Evolutionary conservation across 2,797 vertebrate species (phyloP), one percentile per base, ranked within the genome.

Genomic region (Premnoplex brunnescens): DNA sequence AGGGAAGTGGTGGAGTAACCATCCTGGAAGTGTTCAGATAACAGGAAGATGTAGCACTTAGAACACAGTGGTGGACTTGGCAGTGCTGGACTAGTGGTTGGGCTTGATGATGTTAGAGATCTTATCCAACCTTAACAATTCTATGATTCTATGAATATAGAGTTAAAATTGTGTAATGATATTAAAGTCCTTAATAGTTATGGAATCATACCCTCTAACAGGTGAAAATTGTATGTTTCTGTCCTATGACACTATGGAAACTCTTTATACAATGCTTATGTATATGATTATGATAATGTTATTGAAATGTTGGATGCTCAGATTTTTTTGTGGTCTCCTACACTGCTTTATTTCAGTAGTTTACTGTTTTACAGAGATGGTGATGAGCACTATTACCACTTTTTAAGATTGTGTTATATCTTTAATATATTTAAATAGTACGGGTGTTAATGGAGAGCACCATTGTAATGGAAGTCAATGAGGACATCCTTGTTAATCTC

Each of bases 261-360:
- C 14, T 52, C 11, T 1, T 66, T 62, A 51, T 76, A 32, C 36
- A 64, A 41, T 51, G 48, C 12, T 91, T 49, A 43, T 34, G 10
- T 37, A 17, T 41, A 73, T 49, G 24, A 85, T 73, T 77, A 74
- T 49, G 41, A 62, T 76, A 88, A 85, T 20, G 48, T 62, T 90
- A 93, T 21, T 83, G 62, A 92, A 93, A 86, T 77, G 30, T 32
- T 77, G 52, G 36, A 78, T 83, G 16, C 39, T 89, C 95, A 64
- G 52, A 20, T 58, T 76, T 89, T 89, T 92, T 92, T 10, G 88
- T 80, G 24, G 46, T 85, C 32, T 54, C 49, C 80, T 85, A 72
- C 16, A 80, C 24, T 41, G 12, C 43, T 88, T 93, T 78, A 89
- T 91, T 91, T 94, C 66, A 84, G 54, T 64, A 72, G 49, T 92